Evolutionary conservation across 2,888 invertebrate genomes (phyloP), one percentile per base, ranked within the genome.

Genomic region (Alloscopus bannaensis): DNA sequence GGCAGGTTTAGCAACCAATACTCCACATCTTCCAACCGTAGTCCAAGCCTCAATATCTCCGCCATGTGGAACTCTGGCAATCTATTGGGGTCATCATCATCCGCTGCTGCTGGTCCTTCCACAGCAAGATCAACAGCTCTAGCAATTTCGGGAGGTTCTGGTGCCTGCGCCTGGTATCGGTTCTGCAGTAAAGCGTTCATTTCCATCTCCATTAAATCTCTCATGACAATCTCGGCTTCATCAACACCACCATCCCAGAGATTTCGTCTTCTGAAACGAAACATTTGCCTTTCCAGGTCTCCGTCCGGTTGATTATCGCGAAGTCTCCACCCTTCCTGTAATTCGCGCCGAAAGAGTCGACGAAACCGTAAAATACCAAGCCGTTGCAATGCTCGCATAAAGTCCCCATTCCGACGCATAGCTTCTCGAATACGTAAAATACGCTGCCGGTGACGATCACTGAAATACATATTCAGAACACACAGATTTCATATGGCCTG

Each of bases 21-120:
- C 20, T 78, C 78, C 18, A 78, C 70, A 47, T 78, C 78, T 1
- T 78, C 78, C 2, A 70, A 16, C 26, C 71, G 55, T 22, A 78
- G 47, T 3, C 78, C 78, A 4, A 78, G 78, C 36, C 71, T 55
- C 8, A 66, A 26, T n/a, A 78, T 59, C 66, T 78, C 78, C 13
- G 45, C 64, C 13, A 78, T 20, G n/a, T 77, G 70, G 20, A 77
- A 64, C 31, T 77, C 77, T 1, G 77, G 77, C 13, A 77, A 26
- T 18, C 65, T 42, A 29, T 55, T 24, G 4, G 66, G 68, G 31
- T 40, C 68, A 11, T n/a, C n/a, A n/a, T n/a, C n/a, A n/a, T n/a
- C n/a, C n/a, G 42, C 42, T 42, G 42, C 42, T 42, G 42, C 8
- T 42, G 42, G 2, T 42, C 3, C 62, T 42, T 29, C n/a, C 22